Conservation (phyloP, 2,113 vertebrate species). For the Crotalus tigris region DNA sequence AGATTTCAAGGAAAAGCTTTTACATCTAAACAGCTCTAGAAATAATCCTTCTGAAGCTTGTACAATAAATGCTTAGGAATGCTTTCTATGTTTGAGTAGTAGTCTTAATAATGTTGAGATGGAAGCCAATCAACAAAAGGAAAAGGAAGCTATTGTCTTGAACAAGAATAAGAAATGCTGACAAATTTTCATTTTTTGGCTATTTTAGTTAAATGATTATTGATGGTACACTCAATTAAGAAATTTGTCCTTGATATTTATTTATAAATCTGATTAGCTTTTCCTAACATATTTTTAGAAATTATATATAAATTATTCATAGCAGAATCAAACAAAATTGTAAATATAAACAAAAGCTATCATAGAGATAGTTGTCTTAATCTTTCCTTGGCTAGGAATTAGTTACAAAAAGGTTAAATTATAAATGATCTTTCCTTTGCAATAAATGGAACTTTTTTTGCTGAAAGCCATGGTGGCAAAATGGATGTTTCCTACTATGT, state of each 20-base stretch:
- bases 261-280: conserved; percentile 17
- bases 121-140: conserved; percentile 31
- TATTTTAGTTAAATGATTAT: conserved; percentile 29
- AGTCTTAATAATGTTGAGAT: conserved; percentile 19
- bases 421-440: not conserved
- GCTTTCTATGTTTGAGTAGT: conserved; percentile 25
- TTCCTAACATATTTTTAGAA: conserved; percentile 2
- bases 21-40: conserved; percentile 36
- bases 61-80: conserved; percentile 23
- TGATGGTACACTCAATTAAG: conserved; percentile 1
- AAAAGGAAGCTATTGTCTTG: conserved; percentile 43
- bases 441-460: not conserved
- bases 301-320: not conserved
- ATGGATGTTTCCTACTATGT: conserved; percentile 1
- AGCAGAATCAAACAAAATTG: not conserved
- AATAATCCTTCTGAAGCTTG: conserved; percentile 40
- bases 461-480: conserved; percentile 14
- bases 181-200: conserved; percentile 43
- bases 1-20: not conserved
- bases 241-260: conserved; percentile 9
- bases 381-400: not conserved
- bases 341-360: not conserved
- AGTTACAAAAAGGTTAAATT: not conserved
- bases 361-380: not conserved
- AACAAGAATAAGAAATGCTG: conserved; percentile 50